These are phyloP conservation scores for Pristionchus exspectatus DNA, from an alignment of 2,888 invertebrate genomes.

Conservation along the genomic window DNA sequence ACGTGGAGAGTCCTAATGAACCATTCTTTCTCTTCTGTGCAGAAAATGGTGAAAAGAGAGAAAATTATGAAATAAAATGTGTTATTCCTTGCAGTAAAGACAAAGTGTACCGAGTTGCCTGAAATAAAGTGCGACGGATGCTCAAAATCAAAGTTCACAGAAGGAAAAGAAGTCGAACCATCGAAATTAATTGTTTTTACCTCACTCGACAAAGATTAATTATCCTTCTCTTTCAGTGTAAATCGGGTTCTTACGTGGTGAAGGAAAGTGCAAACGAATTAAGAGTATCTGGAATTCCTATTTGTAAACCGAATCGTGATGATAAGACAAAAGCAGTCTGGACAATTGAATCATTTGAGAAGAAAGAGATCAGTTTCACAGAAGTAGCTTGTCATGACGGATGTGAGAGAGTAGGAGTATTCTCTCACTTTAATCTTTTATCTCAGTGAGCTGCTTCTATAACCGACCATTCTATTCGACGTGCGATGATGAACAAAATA, in stretches of 20 bases:
- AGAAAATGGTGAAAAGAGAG: not conserved
- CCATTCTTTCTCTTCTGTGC: conserved; percentile 23
- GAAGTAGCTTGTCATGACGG: not conserved
- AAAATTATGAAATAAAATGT: not conserved
- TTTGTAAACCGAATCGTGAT: not conserved
- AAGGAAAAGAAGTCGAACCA: not conserved
- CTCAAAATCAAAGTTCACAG: not conserved
- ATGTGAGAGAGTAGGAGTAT: not conserved
- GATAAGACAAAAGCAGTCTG: not conserved
- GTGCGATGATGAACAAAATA: not conserved
- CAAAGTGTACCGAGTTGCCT: not conserved
- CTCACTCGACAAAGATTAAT: not conserved
- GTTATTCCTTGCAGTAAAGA: not conserved
- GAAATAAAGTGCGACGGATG: not conserved
- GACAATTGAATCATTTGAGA: not conserved
- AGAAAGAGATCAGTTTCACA: not conserved
- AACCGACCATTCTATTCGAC: not conserved
- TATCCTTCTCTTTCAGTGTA: not conserved
- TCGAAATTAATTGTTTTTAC: not conserved
- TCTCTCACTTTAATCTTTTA: not conserved
- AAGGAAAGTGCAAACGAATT: not conserved
- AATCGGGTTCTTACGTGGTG: not conserved
- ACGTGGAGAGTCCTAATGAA: not conserved
- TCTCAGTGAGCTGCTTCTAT: not conserved
- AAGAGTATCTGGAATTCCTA: not conserved